Conservation (phyloP, 2,888 invertebrate genomes). For the Microdon myrmicae region DNA sequence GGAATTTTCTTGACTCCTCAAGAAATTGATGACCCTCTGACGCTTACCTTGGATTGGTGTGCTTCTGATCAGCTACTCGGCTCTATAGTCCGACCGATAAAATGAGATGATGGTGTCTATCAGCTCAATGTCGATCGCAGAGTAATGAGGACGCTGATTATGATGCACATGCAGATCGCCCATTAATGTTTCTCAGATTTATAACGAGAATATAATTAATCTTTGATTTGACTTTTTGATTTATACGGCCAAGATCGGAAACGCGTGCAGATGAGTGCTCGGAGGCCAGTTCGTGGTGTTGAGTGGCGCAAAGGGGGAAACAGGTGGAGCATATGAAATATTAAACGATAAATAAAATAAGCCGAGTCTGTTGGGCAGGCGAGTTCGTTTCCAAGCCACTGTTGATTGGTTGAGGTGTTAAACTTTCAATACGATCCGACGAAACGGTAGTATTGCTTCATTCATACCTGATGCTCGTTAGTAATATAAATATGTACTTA, state of each 20-base stretch:
- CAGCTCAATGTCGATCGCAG: slow-evolving; percentile 1
- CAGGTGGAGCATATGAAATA: slow-evolving; percentile 40
- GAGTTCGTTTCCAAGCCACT: slow-evolving; percentile 28
- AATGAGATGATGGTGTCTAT: slow-evolving; percentile 3
- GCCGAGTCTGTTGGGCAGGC: slow-evolving; percentile 14
- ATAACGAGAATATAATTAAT: slow-evolving; percentile 52
- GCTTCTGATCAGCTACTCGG: neutral
- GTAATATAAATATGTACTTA: slow-evolving; percentile 18
- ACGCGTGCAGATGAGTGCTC: slow-evolving; percentile 32
- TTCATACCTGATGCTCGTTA: slow-evolving; percentile 24
- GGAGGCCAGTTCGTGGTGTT: slow-evolving; percentile 32
- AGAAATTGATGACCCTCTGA: slow-evolving; percentile 47
- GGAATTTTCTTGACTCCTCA: slow-evolving; percentile 35
- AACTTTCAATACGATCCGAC: slow-evolving; percentile 15
- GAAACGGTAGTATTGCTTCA: neutral
- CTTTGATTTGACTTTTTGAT: slow-evolving; percentile 49
- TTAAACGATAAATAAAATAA: slow-evolving; percentile 43
- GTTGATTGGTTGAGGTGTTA: slow-evolving; percentile 43
- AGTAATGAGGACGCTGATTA: slow-evolving; percentile 17
- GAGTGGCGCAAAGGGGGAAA: slow-evolving; percentile 21
- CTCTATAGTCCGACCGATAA: neutral
- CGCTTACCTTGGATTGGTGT: slow-evolving; percentile 5
- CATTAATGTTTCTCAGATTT: slow-evolving; percentile 41
- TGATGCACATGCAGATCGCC: slow-evolving; percentile 44
- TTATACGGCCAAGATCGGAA: slow-evolving; percentile 15